phyloP scores from a whole-genome alignment of 2,888 invertebrate species.

The Mycogona germanica region DNA sequence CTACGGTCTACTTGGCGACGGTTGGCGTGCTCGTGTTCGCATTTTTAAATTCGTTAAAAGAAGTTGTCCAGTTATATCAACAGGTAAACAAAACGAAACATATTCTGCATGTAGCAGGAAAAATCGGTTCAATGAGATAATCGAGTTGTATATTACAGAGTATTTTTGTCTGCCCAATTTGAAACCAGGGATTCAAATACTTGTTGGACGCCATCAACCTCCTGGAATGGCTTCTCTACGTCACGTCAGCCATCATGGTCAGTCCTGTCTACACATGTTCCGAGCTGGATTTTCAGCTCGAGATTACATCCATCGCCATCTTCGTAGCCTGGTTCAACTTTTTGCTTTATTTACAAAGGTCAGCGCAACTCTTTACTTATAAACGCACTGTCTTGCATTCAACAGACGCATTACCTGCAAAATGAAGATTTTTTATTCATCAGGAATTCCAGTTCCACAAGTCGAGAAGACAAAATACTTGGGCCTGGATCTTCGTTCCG shows the following conservation, averaged over 20 bases:
- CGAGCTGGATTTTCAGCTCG: constrained; percentile 3
- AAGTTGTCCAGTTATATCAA: constrained; percentile 60
- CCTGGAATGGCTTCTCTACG: constrained; percentile 65
- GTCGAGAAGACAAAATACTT: no score
- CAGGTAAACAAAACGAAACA: constrained; percentile 42
- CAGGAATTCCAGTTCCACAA: no score
- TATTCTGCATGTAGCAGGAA: neutral
- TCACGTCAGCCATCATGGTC: constrained; percentile 59
- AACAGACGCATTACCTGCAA: no score
- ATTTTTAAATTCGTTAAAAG: constrained; percentile 52
- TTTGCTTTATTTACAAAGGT: constrained; percentile 65
- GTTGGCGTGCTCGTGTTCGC: constrained; percentile 47
- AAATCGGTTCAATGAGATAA: constrained; percentile 33
- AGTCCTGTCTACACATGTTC: constrained; percentile 43
- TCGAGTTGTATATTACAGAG: no score
- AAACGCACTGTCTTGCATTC: no score
- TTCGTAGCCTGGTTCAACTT: constrained; percentile 83
- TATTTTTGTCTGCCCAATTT: constrained; percentile 8
- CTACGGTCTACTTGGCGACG: constrained; percentile 18
- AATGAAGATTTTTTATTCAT: no score
- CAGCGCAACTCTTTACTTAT: constrained; percentile 7
- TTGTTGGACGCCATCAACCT: constrained; percentile 42
- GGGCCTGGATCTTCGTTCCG: no score
- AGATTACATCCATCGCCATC: constrained; percentile 69
- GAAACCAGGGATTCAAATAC: constrained; percentile 31